Base-by-base conservation (phyloP, 2,888 invertebrate species). In the Magallana nippona region DNA sequence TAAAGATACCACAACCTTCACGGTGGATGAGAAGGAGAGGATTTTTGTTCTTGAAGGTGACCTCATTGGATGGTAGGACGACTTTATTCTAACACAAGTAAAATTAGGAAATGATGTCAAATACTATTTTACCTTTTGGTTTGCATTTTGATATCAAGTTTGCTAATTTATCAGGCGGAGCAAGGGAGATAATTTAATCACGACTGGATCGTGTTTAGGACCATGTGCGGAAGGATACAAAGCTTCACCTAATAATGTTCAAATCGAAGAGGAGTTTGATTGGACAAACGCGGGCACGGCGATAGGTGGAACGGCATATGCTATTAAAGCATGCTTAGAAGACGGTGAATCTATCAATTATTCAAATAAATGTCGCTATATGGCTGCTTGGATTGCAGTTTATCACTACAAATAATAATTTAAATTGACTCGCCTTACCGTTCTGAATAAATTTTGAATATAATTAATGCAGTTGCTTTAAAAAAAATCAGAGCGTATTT, bases 241-340 rank as follows among this genome's bases (percentile, higher is more conserved):
- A 22, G 71, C 71, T 2, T 71, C 71, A 15, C 27, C 71, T 15
- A 15, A 27, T 13, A 71, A 10, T 71, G 15, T 71, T 27, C 22
- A 71, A 32, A 71, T 15, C 22, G 71, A 32, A 13, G 71, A 71
- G 2, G 71, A 27, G 32, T 71, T 71, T 13, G 71, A 71, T 71
- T 71, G 71, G 71, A 27, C 10, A 27, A 71, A 19, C 11, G 32
- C 27, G 27, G 71, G 71, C 0, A 71, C 27, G 2, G 5, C 22
- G 13, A 71, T 71, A 71, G 32, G 11, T 71, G 13, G 22, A 2
- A 71, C 71, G 17, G 71, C 71, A 2, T 71, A 71, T 71, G 71
- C 71, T 27, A 71, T 71, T 32, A 71, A 71, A 27, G 71, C 71
- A 22, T 71, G 71, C 71, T 32, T 71, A 27, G 71, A 71, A 8